Base-by-base conservation (phyloP, 2,888 invertebrate species). In the Drosophila gaucha region DNA sequence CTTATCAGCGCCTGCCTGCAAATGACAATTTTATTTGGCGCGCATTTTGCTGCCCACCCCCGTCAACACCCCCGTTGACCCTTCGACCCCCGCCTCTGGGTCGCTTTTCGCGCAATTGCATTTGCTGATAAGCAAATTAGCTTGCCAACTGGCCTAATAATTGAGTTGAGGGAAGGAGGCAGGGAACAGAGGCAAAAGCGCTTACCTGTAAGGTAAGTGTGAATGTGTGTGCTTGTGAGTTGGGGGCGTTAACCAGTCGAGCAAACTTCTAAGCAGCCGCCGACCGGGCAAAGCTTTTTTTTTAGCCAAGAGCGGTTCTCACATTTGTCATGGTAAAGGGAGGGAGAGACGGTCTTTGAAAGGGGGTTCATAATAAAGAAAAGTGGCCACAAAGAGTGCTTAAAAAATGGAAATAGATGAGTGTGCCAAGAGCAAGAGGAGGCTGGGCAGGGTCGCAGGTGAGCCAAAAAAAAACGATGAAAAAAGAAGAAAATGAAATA, bases 361-460 rank as follows among this genome's bases (percentile, higher is more conserved):
- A 30, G 44, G 18, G 26, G 44, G 46, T 28, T 73, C 80, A 82
- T 88, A 88, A 86, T 88, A 82, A 76, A 88, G 82, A 80, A 82
- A 82, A 82, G 87, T 82, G 89, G 89, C 85, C 86, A 73, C 85
- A 84, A 82, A 88, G 78, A 88, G 84, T 88, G 87, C 87, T 80
- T 88, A 82, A 80, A 78, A 82, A 74, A 83, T 86, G 84, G 80
- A 86, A 86, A 86, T 79, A 83, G 80, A 83, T 79, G 78, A 83
- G 77, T 67, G 79, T 65, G 76, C 80, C 56, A 78, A 33, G 57
- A 12, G 30, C 14, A 5, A 18, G 18, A 10, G 39, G 36, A 8
- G 18, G 44, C 31, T 46, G 49, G 36, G 30, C 33, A 6, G 36
- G 30, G 28, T 31, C 52, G 38, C 79, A 75, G 74, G 74, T 75